These are phyloP conservation scores for Urocynchramus pylzowi DNA, from an alignment of 2,113 vertebrate species.

Conservation along the genomic window DNA sequence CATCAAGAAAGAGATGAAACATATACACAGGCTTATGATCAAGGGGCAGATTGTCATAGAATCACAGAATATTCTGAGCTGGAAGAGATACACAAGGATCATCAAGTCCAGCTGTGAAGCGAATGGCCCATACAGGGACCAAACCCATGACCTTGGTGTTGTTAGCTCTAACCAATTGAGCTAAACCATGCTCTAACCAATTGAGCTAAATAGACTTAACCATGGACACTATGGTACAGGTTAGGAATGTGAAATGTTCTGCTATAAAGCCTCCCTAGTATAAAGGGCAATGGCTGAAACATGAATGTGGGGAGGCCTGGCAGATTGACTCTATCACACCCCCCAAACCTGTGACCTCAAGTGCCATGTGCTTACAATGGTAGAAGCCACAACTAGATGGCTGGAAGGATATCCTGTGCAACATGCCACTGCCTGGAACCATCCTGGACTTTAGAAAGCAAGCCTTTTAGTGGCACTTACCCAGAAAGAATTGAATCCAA, in stretches of 20 bases:
- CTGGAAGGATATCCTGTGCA: not conserved
- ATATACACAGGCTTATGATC: not conserved
- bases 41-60: not conserved
- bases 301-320: not conserved
- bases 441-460: not conserved
- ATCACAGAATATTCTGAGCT: not conserved
- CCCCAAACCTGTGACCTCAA: not conserved
- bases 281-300: not conserved
- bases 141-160: not conserved
- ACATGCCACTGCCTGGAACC: not conserved
- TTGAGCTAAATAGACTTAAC: not conserved
- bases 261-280: not conserved
- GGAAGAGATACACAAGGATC: not conserved
- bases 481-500: not conserved
- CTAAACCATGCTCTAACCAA: not conserved
- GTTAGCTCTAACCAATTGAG: too few relatives aligned
- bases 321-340: not conserved
- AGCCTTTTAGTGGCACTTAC: not conserved
- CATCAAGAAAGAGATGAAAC: not conserved
- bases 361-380: not conserved
- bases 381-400: not conserved
- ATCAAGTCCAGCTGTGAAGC: not conserved
- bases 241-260: not conserved
- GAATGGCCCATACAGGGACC: not conserved
- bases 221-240: accelerated